Percentiles rank a stretch among this genome's conserved stretches.
Conservation (phyloP, 2,888 invertebrate genomes). For the Syrista parreyssii region DNA sequence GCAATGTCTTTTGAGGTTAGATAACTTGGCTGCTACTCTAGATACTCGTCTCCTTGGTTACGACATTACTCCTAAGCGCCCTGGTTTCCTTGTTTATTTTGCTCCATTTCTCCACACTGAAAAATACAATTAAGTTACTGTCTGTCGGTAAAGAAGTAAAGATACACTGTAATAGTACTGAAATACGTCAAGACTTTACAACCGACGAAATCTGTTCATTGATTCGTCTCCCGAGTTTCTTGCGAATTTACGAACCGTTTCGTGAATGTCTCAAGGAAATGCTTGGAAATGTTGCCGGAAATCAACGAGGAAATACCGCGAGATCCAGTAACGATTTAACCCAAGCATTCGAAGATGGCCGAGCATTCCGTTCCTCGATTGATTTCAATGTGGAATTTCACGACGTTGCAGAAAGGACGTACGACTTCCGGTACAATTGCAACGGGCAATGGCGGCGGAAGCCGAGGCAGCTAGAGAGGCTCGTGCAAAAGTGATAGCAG, state of each 20-base stretch:
- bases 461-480: conserved; percentile 85
- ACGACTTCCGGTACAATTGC: conserved; percentile 79
- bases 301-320: neutral
- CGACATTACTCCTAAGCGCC: neutral
- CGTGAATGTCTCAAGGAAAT: neutral
- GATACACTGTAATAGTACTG: neutral
- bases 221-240: neutral
- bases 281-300: neutral
- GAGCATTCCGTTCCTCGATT: neutral
- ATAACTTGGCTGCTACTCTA: neutral
- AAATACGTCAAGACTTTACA: neutral
- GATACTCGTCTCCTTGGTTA: neutral
- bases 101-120: neutral
- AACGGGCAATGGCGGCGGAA: conserved; percentile 86
- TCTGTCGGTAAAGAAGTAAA: neutral
- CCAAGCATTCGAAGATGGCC: neutral
- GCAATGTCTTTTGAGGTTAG: neutral
- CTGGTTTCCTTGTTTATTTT: neutral
- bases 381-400: conserved; percentile 8
- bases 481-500: conserved; percentile 83
- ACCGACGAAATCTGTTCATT: neutral
- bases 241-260: too few species aligned
- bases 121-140: neutral
- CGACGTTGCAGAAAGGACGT: conserved; percentile 77
- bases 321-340: neutral